Base-by-base conservation (phyloP, 2,797 vertebrate species). In the Pampus argenteus region DNA sequence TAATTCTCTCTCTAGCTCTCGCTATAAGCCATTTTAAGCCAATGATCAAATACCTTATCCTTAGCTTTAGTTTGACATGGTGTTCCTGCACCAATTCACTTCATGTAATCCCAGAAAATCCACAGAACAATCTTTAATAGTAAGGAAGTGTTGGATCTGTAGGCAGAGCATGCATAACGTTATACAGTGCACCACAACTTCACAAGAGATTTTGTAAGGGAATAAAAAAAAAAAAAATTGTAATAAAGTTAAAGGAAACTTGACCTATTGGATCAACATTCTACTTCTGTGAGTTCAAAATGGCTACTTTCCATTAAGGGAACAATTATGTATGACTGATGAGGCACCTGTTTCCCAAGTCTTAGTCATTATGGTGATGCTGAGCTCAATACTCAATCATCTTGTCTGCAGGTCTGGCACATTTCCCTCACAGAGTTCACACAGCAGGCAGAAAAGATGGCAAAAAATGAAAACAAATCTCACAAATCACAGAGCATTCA, bases 291-390 rank as follows among this genome's bases (percentile, higher is more conserved):
- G 54, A 51, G 57, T 76, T 76, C 26, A 50, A 55, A 81, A 84
- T 70, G 44, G 49, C 51, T 44, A 14, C 3, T 71, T 65, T 72
- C 71, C 70, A 78, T 75, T 77, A 80, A 49, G 52, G 57, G 29
- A 64, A 60, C 48, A 58, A 78, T 79, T 57, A 66, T 31, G 31
- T 11, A 15, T 84, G 76, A 86, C 36, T 67, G 50, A 84, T 81
- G 71, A 82, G 66, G 59, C 52, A 66, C 72, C 64, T 13, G 49
- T 67, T 84, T 70, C 47, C 62, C 18, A 64, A 75, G 51, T 64
- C 31, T 9, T 9, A 23, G 3, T 82, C 62, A 65, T 84, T 76
- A 76, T 11, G 40, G 40, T 49, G 65, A 80, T 59, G 48, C 44
- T 54, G 29, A 62, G 28, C 38, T 51, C 51, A 15, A 15, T 17